These are phyloP conservation scores for Troilus luridus DNA, from an alignment of 2,888 invertebrate genomes.

Conservation along the genomic window DNA sequence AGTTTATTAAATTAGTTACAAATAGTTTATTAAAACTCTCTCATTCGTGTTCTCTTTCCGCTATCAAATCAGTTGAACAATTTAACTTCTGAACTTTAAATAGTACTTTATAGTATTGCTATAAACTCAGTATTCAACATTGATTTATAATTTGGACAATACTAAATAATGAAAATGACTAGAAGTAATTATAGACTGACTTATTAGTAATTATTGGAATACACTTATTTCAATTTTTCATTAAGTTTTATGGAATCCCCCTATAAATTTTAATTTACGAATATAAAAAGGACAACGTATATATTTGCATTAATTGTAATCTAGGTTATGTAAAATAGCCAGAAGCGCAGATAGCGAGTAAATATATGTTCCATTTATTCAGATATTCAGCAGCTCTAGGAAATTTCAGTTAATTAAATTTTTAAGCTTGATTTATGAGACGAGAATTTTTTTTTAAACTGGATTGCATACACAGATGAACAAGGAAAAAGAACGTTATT, in stretches of 20 bases:
- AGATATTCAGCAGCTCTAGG: background rate
- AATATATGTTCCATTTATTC: slow-evolving; percentile 1
- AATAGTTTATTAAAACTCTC: too few species aligned
- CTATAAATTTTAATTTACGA: background rate
- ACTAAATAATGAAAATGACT: background rate
- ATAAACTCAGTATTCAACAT: too few species aligned
- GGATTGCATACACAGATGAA: background rate
- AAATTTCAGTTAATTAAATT: background rate
- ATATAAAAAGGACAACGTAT: background rate
- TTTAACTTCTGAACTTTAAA: too few species aligned
- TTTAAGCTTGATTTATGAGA: background rate
- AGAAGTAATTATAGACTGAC: too few species aligned
- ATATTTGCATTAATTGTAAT: background rate
- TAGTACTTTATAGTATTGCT: too few species aligned
- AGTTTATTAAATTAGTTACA: too few species aligned
- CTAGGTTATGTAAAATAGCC: background rate
- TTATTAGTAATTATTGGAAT: too few species aligned
- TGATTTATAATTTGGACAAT: too few species aligned
- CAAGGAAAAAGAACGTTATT: too few species aligned
- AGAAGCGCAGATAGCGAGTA: background rate
- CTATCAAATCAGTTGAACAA: too few species aligned
- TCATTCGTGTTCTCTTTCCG: too few species aligned
- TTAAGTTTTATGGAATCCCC: background rate
- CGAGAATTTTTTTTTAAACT: background rate
- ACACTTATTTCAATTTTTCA: too few species aligned